A percentile compares a stretch with the other conserved stretches of the same genome.
These are phyloP conservation scores for Hemibagrus wyckioides DNA, from an alignment of 2,113 vertebrate species.

Conservation along the genomic window DNA sequence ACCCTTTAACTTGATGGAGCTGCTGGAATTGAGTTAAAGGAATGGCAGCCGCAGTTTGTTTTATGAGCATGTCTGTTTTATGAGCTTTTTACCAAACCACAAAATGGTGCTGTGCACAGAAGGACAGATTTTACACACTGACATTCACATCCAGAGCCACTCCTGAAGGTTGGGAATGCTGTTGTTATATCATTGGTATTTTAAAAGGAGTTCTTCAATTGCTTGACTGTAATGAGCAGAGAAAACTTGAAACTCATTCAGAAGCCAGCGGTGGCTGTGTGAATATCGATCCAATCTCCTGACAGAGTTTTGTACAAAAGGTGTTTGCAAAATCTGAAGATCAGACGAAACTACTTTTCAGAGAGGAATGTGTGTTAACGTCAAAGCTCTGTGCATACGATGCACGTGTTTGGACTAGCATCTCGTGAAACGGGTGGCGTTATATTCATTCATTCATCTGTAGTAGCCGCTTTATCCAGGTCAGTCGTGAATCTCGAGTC, in stretches of 20 bases:
- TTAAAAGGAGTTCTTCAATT: not conserved
- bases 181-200: not conserved
- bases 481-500: not conserved
- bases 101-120: not conserved
- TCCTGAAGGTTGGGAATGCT: not conserved
- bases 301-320: not conserved
- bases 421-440: not conserved
- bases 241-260: not conserved
- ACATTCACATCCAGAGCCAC: not conserved
- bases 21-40: conserved; percentile 24
- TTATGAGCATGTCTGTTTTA: not conserved
- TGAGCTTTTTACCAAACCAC: not conserved
- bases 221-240: not conserved
- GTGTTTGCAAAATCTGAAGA: not conserved
- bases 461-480: not conserved
- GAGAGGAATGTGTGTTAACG: not conserved
- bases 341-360: not conserved
- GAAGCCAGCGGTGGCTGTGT: not conserved
- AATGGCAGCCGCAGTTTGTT: conserved; percentile 3
- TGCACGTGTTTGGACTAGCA: too few species aligned
- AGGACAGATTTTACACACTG: not conserved
- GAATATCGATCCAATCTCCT: not conserved
- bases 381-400: not conserved
- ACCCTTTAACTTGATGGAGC: conserved; percentile 34
- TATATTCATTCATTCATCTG: not conserved